These are phyloP conservation scores for Microctenopoma lineatum DNA, from an alignment of 2,797 vertebrate genomes.

Conservation along the genomic window DNA sequence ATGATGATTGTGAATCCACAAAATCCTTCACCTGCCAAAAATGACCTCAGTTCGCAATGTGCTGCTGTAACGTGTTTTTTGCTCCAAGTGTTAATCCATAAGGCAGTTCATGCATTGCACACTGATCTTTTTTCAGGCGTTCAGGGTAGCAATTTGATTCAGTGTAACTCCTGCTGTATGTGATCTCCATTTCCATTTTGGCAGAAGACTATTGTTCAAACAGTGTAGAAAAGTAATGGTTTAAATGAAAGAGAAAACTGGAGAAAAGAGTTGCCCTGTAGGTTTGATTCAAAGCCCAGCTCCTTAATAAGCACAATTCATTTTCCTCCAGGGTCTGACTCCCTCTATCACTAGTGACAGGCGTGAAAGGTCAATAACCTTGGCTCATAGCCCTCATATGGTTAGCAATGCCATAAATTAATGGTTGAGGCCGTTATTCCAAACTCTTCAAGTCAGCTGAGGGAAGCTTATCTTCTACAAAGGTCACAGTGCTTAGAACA, in stretches of 20 bases:
- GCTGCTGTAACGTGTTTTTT: constrained; percentile 54
- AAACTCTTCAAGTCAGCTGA: constrained; percentile 75
- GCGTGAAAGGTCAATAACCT: constrained; percentile 86
- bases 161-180: constrained; percentile 30
- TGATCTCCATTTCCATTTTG: constrained; percentile 39
- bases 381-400: constrained; percentile 81
- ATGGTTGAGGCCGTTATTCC: constrained; percentile 75
- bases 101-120: constrained; percentile 52
- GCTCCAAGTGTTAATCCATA: constrained; percentile 65
- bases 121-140: constrained; percentile 41
- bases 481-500: constrained; percentile 80
- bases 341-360: constrained; percentile 81
- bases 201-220: constrained; percentile 60
- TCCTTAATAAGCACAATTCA: constrained; percentile 78
- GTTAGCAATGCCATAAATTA: constrained; percentile 83
- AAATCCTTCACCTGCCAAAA: constrained; percentile 59
- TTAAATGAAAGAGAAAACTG: constrained; percentile 58
- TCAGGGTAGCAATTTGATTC: constrained; percentile 32
- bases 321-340: constrained; percentile 67
- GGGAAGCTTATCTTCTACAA: constrained; percentile 80
- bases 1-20: constrained; percentile 47
- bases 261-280: constrained; percentile 53
- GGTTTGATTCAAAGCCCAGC: constrained; percentile 65
- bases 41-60: constrained; percentile 61
- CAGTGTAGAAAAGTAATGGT: constrained; percentile 41